phyloP scores from a whole-genome alignment of 2,888 invertebrate species.

The Vannuccia rotundouncinata region DNA sequence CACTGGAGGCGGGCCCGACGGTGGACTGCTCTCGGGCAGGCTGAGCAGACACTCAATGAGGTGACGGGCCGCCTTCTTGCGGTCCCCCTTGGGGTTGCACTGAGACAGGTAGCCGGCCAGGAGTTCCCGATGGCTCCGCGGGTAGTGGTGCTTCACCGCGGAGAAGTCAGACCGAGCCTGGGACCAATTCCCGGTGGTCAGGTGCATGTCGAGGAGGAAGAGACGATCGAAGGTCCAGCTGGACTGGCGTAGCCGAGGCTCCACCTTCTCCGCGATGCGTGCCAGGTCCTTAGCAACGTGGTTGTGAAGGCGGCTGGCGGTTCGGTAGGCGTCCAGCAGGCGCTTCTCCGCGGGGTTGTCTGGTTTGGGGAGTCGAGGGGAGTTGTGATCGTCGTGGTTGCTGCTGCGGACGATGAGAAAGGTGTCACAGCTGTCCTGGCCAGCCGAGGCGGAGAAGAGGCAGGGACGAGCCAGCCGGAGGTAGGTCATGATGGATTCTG shows the following conservation, averaged over 20 bases:
- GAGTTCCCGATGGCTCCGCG: not conserved
- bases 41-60: not conserved
- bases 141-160: not conserved
- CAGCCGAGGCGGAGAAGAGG: not conserved
- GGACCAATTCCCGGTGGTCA: not conserved
- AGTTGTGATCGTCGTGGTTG: not conserved
- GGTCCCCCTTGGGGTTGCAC: not conserved
- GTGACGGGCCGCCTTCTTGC: slow-evolving; percentile 6
- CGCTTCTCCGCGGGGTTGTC: not conserved
- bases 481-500: slow-evolving; percentile 29
- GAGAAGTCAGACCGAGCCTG: not conserved
- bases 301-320: not conserved
- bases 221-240: not conserved
- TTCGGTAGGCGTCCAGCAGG: not conserved
- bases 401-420: not conserved
- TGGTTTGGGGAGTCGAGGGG: not conserved
- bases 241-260: not conserved
- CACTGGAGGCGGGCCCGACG: too few species aligned
- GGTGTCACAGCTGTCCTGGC: not conserved
- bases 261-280: slow-evolving; percentile 1
- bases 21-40: not conserved
- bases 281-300: not conserved
- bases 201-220: not conserved
- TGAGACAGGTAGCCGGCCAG: not conserved
- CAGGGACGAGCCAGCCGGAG: slow-evolving; percentile 22